Evolutionary conservation across 2,113 vertebrate species (phyloP).

Genomic region (Lanius collurio): DNA sequence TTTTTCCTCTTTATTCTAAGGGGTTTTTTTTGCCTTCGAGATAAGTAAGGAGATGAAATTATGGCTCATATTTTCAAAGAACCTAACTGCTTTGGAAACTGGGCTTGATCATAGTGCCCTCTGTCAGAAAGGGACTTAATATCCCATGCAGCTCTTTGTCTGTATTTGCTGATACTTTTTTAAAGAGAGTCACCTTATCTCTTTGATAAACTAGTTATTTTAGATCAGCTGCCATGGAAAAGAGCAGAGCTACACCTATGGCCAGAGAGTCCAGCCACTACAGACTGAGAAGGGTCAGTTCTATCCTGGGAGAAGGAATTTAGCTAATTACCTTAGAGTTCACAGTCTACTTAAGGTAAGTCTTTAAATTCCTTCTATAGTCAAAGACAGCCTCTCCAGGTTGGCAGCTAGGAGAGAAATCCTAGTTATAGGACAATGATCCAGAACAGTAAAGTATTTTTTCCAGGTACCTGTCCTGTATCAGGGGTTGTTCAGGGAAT

Average conservation of each 20-base stretch:
- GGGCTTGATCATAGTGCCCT: background rate
- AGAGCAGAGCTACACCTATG: background rate
- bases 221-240: background rate
- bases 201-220: background rate
- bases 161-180: background rate
- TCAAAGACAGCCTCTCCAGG: background rate
- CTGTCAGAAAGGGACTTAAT: background rate
- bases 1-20: background rate
- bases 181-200: background rate
- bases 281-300: background rate
- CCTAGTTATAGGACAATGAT: background rate
- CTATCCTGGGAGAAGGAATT: background rate
- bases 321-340: background rate
- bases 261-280: background rate
- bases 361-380: background rate
- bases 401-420: background rate
- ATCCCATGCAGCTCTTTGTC: background rate
- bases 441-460: background rate
- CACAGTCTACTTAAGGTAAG: background rate
- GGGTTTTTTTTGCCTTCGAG: background rate
- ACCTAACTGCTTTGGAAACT: background rate
- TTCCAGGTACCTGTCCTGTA: fast-evolving
- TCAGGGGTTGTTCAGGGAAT: background rate
- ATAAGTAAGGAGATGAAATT: background rate
- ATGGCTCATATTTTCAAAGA: background rate